Base-by-base conservation (phyloP, 2,888 invertebrate species). In the Pantelozetes paolii region DNA sequence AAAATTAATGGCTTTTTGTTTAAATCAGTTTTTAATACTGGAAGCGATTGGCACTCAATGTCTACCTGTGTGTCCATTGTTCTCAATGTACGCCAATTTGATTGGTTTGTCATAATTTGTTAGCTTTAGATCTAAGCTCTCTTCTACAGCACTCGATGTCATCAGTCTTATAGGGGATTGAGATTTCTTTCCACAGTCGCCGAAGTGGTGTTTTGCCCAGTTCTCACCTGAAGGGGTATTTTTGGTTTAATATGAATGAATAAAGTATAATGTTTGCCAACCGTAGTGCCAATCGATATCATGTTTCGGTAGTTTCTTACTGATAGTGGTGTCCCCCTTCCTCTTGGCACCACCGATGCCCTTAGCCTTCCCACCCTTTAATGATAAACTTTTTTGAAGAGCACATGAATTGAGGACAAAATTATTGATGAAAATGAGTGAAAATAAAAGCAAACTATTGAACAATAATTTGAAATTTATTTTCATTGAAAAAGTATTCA, bases 91-190 rank as follows among this genome's bases (percentile, higher is more conserved):
- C 0, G 86, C 85, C 18, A 83, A 79, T 42, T 85, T 82, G 0
- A 85, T 83, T 15, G 74, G 74, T 42, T 81, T 81, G 32, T 87
- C 84, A 79, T 88, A 89, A 73, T 86, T 85, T 0, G 81, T 82
- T 75, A 89, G 86, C 75, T 84, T 82, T n/a, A 90, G 82, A 77
- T 79, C 82, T 79, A 83, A 83, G 78, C 79, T 80, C 77, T 82
- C 87, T 62, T 85, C 82, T 13, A 74, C 74, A 2, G 74, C 75
- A 20, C 71, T 72, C 9, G n/a, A 23, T 0, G 88, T 85, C 1
- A 85, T 82, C 71, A 92, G 86, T 82, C 91, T 86, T 78, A 92
- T 90, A 0, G 92, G 92, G 0, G 91, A 91, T 82, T 92, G 92
- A 50, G 83, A 82, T 48, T 80, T 18, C 13, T 75, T 74, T 1